Conservation (phyloP, 2,113 vertebrate species). For the Lagenorhynchus albirostris region DNA sequence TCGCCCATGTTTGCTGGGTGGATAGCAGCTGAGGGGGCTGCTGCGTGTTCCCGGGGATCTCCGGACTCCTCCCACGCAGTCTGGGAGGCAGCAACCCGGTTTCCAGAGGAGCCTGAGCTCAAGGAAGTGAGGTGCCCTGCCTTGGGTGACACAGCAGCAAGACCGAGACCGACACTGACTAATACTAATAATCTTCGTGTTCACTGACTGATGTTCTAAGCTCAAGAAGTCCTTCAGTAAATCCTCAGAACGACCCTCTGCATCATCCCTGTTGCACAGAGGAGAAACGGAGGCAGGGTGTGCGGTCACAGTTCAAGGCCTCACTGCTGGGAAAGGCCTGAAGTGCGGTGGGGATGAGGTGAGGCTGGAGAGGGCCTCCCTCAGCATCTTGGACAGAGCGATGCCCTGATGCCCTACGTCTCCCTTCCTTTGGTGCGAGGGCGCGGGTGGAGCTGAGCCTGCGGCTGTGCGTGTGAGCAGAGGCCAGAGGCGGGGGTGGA, state of each 20-base stretch:
- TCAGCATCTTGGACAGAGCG: not conserved
- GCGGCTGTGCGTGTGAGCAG: not conserved
- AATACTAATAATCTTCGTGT: not conserved
- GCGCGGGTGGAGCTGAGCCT: not conserved
- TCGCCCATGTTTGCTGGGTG: not conserved
- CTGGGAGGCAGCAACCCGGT: not conserved
- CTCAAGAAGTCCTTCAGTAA: not conserved
- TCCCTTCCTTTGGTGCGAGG: not conserved
- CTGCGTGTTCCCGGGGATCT: not conserved
- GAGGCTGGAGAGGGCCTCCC: not conserved
- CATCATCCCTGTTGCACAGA: not conserved
- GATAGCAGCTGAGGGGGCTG: not conserved
- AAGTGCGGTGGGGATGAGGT: too few relatives aligned
- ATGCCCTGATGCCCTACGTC: not conserved
- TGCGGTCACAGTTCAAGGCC: not conserved
- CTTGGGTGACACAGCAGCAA: not conserved
- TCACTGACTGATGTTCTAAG: not conserved
- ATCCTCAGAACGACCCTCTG: not conserved
- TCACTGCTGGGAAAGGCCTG: not conserved
- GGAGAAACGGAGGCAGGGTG: not conserved
- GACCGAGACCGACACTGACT: not conserved
- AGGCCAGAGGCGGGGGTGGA: not conserved
- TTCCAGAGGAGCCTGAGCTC: not conserved
- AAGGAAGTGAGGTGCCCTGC: not conserved
- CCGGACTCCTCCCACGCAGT: not conserved